Conservation (phyloP, 2,888 invertebrate genomes). For the Tryphoninae sp. region DNA sequence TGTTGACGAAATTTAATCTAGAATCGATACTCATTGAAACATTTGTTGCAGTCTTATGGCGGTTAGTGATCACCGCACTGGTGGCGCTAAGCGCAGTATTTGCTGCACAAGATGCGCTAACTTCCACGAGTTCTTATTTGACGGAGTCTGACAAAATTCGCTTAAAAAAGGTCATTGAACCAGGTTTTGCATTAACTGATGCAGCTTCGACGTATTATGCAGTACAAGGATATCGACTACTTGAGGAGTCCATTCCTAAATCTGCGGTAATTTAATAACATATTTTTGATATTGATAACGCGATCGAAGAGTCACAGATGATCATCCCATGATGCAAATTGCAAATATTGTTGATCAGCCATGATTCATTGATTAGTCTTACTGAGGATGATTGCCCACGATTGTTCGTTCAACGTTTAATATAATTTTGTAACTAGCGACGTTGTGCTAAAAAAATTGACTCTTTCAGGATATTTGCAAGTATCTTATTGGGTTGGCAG, state of each 20-base stretch:
- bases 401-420: too few species aligned
- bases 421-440: neutral
- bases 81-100: slow-evolving; percentile 56
- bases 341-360: slow-evolving; percentile 67
- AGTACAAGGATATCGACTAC: slow-evolving; percentile 86
- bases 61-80: slow-evolving; percentile 61
- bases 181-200: slow-evolving; percentile 82
- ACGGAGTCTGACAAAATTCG: slow-evolving; percentile 74
- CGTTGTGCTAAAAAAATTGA: neutral
- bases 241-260: slow-evolving; percentile 85
- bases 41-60: slow-evolving; percentile 59
- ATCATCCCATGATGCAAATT: slow-evolving; percentile 73
- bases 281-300: slow-evolving; percentile 14
- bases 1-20: too few species aligned
- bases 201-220: slow-evolving; percentile 88
- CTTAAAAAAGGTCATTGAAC: slow-evolving; percentile 75
- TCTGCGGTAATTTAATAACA: slow-evolving; percentile 81
- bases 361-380: slow-evolving; percentile 80
- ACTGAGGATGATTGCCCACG: slow-evolving; percentile 71
- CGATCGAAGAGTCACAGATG: slow-evolving; percentile 51
- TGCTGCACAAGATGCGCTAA: slow-evolving; percentile 67
- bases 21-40: too few species aligned
- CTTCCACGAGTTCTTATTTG: slow-evolving; percentile 78
- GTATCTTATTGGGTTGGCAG: slow-evolving; percentile 78
- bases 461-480: slow-evolving; percentile 81